phyloP scores from a whole-genome alignment of 2,888 invertebrate species.

The Meiosimyza decipiens region DNA sequence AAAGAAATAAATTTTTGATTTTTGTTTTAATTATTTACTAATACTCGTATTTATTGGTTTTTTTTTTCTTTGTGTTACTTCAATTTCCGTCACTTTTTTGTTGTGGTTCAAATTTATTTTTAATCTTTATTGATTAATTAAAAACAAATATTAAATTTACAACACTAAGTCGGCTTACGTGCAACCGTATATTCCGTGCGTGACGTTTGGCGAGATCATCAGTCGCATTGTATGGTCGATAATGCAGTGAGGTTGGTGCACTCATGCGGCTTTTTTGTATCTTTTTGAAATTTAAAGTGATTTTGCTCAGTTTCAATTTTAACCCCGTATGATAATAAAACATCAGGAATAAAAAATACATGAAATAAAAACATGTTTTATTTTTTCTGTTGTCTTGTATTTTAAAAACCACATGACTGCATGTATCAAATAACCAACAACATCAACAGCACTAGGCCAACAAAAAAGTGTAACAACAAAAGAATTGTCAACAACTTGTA shows the following conservation, averaged over 20 bases:
- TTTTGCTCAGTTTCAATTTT: conserved; percentile 9
- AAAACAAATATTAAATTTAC: no score
- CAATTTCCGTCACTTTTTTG: no score
- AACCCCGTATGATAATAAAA: not conserved
- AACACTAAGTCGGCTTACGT: no score
- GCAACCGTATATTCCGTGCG: no score
- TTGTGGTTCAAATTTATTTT: no score
- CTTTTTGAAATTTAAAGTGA: not conserved
- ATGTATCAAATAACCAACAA: conserved; percentile 20
- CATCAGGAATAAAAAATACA: not conserved
- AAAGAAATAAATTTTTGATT: not conserved
- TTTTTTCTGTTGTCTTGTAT: not conserved
- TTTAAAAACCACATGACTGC: conserved; percentile 1
- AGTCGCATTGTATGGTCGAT: no score
- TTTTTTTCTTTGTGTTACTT: not conserved
- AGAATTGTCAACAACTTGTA: conserved; percentile 16
- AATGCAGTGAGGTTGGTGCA: no score
- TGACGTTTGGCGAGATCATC: no score
- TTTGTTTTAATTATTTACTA: conserved; percentile 4
- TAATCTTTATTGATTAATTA: no score
- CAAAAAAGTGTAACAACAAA: conserved; percentile 15
- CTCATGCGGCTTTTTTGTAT: not conserved
- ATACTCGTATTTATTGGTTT: not conserved
- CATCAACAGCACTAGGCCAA: conserved; percentile 25
- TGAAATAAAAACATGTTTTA: not conserved